Base-by-base conservation (phyloP, 2,888 invertebrate species). In the Athetis lepigone region DNA sequence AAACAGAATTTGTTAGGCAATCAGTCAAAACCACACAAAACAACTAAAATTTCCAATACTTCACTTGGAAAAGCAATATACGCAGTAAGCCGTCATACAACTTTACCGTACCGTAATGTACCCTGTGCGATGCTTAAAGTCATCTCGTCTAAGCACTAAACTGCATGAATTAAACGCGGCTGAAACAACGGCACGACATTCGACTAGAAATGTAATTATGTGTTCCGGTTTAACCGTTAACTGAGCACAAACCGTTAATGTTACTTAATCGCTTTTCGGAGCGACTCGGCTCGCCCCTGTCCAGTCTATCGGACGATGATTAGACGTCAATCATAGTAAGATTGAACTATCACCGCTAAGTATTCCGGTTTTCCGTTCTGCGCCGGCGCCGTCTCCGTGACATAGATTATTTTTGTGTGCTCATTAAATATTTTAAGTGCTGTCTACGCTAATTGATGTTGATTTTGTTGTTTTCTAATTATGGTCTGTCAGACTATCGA, bases 221-320 rank as follows among this genome's bases (percentile, higher is more conserved):
- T 78, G 84, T 85, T 86, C 89, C 86, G 86, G 87, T 85, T 84
- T 82, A 79, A 79, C 89, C 85, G 90, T 87, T 90, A 88, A 79
- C 78, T 75, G 75, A 76, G 64, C 62, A 58, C 43, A 70, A 57
- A 80, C 77, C 75, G 78, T 80, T 80, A 88, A 85, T 84, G 85
- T 86, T 88, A 87, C 80, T 83, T 85, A 84, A 86, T 86, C 73
- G 71, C 33, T 79, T 81, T 81, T 80, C 43, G 67, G 71, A 70
- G 65, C 78, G 56, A 43, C 74, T 59, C 42, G 42, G 66, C 63
- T 67, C 57, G 63, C 49, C 59, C 52, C 75, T 58, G 73, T 59
- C 62, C 54, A 49, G 42, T 62, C 70, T 62, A 57, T 59, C 47
- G 23, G 29, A 62, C 33, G 61, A 43, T 65, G 69, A 79, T 79